Evolutionary conservation across 1,140 invertebrate species (phyloP), one percentile per base, ranked within the genome.

Genomic region (Sycophaga agraensis): DNA sequence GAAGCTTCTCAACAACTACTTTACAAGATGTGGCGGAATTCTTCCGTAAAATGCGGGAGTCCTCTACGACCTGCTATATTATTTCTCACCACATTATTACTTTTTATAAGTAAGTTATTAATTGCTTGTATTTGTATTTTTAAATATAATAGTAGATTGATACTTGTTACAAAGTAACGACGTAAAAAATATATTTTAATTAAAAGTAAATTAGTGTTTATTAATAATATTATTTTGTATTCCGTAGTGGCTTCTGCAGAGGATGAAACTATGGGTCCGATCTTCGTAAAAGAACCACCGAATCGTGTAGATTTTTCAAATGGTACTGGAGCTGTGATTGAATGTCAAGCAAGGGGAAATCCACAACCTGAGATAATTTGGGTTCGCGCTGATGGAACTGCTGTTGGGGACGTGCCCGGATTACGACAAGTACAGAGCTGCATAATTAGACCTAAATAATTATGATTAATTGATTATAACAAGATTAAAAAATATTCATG

Each of bases 291-390:
- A 69, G 94, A 96, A 84, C 94, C 94, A 19, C 91, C 91, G 62
- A 93, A 92, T 77, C 86, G 91, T 67, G 87, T 97, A 40, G 93
- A 95, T 76, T 97, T 97, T 80, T 93, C 92, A 60, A 97, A 97
- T 78, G 94, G 92, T 46, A 96, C 93, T 26, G 95, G 94, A 68
- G 91, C 93, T 57, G 88, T 91, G 65, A 91, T 98, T 43, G 92
- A 95, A 78, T 98, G 96, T 78, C 90, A 92, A 68, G 93, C 94
- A 1, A 87, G 90, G 75, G 95, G 94, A 67, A 90, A 90, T 67
- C 95, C 95, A 11, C 86, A 91, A 66, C 93, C 95, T 34, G 90
- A 93, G 75, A 91, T 97, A 66, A 93, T 94, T 65, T 97, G 95
- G 96, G 87, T 95, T 34, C 86, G 91, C 69, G 74, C 81, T 19